A percentile compares a stretch with the other conserved stretches of the same genome.
Evolutionary conservation across 2,888 invertebrate genomes (phyloP).

Genomic region (Oscheius sp.): DNA sequence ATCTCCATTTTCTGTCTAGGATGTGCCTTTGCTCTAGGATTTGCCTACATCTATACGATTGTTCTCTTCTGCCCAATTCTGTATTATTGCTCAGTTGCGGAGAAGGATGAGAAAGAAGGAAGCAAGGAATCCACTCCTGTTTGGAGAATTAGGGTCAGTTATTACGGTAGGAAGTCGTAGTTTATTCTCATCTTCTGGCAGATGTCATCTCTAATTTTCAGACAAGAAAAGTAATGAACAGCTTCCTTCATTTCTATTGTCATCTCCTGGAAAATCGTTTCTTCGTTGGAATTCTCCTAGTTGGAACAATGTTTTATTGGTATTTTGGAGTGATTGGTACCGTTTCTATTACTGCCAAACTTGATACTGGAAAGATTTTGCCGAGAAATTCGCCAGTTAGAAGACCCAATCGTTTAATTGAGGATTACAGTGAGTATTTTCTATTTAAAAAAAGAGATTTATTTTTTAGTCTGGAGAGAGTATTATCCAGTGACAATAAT

Average conservation of each 20-base stretch:
- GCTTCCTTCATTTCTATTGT: conserved; percentile 4
- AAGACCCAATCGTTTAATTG: conserved; percentile 63
- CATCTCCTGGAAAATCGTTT: conserved; percentile 8
- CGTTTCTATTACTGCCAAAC: conserved; percentile 52
- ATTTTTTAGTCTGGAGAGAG: conserved; percentile 60
- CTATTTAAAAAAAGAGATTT: neutral
- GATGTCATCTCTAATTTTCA: conserved; percentile 2
- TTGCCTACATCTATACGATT: conserved; percentile 67
- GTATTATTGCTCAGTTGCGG: conserved; percentile 30
- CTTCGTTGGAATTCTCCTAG: conserved; percentile 30
- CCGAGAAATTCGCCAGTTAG: conserved; percentile 62
- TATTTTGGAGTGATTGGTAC: conserved; percentile 58
- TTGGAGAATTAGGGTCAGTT: conserved; percentile 22
- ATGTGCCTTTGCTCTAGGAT: conserved; percentile 66
- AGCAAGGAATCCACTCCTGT: no score
- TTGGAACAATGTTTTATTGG: conserved; percentile 28
- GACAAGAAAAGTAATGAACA: conserved; percentile 13
- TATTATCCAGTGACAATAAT: conserved; percentile 68
- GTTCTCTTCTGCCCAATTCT: conserved; percentile 59
- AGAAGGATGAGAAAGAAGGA: no score
- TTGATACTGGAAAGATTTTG: conserved; percentile 67
- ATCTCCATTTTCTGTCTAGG: conserved; percentile 68
- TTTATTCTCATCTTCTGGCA: neutral
- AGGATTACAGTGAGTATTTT: conserved; percentile 41
- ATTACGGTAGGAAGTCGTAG: no score